Conservation (phyloP, 2,113 vertebrate genomes). For the Gopherus evgoodei region DNA sequence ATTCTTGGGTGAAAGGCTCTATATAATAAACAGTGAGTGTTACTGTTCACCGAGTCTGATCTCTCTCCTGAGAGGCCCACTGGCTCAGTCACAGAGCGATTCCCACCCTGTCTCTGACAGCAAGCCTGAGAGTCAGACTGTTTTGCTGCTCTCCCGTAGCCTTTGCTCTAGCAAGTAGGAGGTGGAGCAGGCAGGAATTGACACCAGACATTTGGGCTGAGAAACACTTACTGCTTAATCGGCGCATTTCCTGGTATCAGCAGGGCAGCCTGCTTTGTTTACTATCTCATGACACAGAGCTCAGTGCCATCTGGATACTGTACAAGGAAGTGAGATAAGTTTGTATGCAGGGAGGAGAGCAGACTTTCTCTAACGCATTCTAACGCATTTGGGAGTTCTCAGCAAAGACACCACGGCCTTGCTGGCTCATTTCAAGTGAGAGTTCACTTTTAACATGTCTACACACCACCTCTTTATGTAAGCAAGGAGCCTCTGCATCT, state of each 20-base stretch:
- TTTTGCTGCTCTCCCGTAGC: not conserved
- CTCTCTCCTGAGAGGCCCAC: not conserved
- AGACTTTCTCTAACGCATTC: not conserved
- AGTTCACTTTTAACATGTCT: not conserved
- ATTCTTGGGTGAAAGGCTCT: not conserved
- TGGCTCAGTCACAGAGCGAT: not conserved
- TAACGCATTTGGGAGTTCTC: not conserved
- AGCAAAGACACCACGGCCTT: not conserved
- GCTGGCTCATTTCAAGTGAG: rapidly evolving
- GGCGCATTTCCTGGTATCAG: not conserved
- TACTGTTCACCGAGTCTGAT: not conserved
- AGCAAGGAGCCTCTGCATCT: not conserved
- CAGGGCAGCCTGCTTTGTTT: slow-evolving; percentile 27
- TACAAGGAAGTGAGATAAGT: not conserved
- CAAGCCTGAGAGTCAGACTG: not conserved
- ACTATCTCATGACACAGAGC: not conserved
- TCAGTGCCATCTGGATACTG: slow-evolving; percentile 14
- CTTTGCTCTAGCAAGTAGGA: not conserved
- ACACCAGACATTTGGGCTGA: rapidly evolving
- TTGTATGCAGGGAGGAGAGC: not conserved
- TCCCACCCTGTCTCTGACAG: not conserved
- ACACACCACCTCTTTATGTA: not conserved
- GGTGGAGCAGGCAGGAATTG: not conserved
- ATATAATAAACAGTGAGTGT: not conserved
- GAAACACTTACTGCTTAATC: rapidly evolving